phyloP scores from a whole-genome alignment of 2,797 vertebrate genomes.

The Melanotaenia parkinsoni region DNA sequence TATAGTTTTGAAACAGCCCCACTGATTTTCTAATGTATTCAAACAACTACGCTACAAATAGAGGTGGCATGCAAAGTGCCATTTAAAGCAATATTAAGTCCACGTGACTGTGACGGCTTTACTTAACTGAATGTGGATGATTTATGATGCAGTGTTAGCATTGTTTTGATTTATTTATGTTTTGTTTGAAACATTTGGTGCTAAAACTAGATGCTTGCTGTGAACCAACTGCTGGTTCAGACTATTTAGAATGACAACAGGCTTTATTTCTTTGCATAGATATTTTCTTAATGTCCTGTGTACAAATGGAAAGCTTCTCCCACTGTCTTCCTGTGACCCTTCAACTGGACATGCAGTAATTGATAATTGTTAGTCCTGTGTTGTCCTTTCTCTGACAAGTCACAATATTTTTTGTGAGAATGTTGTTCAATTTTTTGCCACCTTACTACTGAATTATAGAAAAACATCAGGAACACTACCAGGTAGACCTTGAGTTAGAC shows the following conservation, averaged over 20 bases:
- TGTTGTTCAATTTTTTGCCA: background rate
- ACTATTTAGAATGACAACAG: background rate
- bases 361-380: constrained; percentile 7
- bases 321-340: constrained; percentile 6
- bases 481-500: background rate
- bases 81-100: background rate
- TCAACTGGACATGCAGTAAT: constrained; percentile 5
- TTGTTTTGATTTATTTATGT: background rate
- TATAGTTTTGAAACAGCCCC: background rate
- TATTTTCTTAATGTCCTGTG: background rate
- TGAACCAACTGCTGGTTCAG: background rate
- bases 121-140: background rate
- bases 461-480: background rate
- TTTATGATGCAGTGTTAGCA: constrained; percentile 3
- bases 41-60: background rate
- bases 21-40: background rate
- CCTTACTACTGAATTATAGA: background rate
- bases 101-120: constrained; percentile 1
- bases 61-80: background rate
- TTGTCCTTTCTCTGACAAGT: background rate
- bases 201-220: background rate
- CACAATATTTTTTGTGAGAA: constrained; percentile 7
- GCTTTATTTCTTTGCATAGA: background rate
- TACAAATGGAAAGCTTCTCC: background rate
- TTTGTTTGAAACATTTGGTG: background rate